These are phyloP conservation scores for Apamea epomidion DNA, from an alignment of 2,888 invertebrate genomes.

Conservation along the genomic window DNA sequence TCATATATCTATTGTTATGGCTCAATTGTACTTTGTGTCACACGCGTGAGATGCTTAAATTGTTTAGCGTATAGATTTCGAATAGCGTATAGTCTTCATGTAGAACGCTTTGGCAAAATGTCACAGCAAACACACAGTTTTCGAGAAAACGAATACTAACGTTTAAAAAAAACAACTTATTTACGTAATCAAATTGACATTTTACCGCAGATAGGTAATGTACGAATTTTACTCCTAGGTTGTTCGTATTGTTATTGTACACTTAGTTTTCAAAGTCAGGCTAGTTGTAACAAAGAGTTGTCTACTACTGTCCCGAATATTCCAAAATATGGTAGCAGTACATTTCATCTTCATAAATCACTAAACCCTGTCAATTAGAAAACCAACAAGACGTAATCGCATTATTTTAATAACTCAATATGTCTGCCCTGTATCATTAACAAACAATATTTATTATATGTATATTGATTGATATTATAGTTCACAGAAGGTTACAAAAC, in stretches of 20 bases:
- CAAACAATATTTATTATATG: constrained; percentile 49
- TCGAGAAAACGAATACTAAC: too few relatives aligned
- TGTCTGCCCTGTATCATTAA: constrained; percentile 59
- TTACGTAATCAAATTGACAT: too few relatives aligned
- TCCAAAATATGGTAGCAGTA: constrained; percentile 26
- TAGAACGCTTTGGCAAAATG: too few relatives aligned
- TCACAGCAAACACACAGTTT: too few relatives aligned
- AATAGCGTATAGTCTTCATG: too few relatives aligned
- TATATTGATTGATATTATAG: constrained; percentile 49
- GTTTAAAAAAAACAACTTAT: too few relatives aligned
- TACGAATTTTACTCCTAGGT: too few relatives aligned
- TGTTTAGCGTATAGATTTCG: too few relatives aligned
- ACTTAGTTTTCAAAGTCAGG: neutral
- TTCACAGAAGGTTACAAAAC: constrained; percentile 30
- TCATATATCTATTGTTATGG: too few relatives aligned
- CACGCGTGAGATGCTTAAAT: too few relatives aligned
- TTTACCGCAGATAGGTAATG: too few relatives aligned
- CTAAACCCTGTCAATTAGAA: constrained; percentile 50
- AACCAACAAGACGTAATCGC: constrained; percentile 56
- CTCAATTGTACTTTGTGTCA: too few relatives aligned
- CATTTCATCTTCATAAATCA: constrained; percentile 62
- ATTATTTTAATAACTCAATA: constrained; percentile 68
- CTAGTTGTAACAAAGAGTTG: neutral
- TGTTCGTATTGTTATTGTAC: neutral
- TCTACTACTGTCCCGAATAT: neutral